These are phyloP conservation scores for Actinopyga echinites DNA, from an alignment of 53 echinoderm and acorn worm species.

Conservation along the genomic window DNA sequence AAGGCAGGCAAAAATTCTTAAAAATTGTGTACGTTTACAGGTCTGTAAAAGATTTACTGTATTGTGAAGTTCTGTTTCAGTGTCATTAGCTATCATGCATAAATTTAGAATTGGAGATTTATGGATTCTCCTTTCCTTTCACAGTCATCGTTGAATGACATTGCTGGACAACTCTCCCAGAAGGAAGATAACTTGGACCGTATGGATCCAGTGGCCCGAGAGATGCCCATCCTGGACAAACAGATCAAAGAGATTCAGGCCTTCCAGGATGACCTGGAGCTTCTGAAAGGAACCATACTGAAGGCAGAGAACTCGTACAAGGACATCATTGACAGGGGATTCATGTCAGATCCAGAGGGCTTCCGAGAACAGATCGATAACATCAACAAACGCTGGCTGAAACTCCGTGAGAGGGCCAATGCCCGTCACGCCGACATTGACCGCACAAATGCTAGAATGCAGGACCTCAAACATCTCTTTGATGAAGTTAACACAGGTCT, in stretches of 20 bases:
- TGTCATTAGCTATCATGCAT: no score
- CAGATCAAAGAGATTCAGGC: constrained; percentile 84
- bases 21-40: no score
- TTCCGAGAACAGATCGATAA: constrained; percentile 92
- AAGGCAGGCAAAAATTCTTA: no score
- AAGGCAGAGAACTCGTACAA: constrained; percentile 78
- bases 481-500: constrained; percentile 77
- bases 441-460: constrained; percentile 74
- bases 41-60: no score
- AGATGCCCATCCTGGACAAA: constrained; percentile 62
- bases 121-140: neutral
- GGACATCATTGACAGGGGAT: constrained; percentile 95
- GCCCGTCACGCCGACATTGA: constrained; percentile 79
- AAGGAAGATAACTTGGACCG: constrained; percentile 77
- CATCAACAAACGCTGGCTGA: constrained; percentile 76
- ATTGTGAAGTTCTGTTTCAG: no score
- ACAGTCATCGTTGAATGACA: constrained; percentile 80
- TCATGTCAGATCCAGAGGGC: constrained; percentile 80
- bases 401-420: constrained; percentile 81
- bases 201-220: constrained; percentile 79
- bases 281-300: constrained; percentile 81
- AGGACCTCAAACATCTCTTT: constrained; percentile 78
- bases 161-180: constrained; percentile 63
- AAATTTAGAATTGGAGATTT: neutral
- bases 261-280: constrained; percentile 81